Conservation (phyloP, 92 coral and sea anemone species). For the Parazoanthus atlanticus region DNA sequence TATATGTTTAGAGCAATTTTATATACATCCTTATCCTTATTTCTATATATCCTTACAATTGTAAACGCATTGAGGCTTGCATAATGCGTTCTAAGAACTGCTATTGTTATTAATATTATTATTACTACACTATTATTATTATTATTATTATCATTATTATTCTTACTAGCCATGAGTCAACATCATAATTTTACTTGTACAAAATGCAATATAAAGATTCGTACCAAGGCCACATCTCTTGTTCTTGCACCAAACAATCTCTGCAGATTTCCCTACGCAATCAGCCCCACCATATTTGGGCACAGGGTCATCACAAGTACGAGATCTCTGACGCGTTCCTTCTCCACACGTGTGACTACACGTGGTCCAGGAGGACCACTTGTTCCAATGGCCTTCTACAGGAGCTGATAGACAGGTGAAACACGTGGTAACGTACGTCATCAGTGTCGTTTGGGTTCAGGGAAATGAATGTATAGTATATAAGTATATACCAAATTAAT, state of each 20-base stretch:
- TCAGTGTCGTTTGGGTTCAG: background rate
- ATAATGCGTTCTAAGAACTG: too few relatives aligned
- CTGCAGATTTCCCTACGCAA: constrained; percentile 68
- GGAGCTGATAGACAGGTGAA: constrained; percentile 52
- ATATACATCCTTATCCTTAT: too few relatives aligned
- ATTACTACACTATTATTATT: too few relatives aligned
- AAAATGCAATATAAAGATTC: background rate
- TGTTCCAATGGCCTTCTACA: constrained; percentile 90
- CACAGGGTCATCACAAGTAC: constrained; percentile 85
- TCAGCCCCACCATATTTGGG: constrained; percentile 75
- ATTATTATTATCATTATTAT: background rate
- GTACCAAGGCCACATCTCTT: constrained; percentile 88
- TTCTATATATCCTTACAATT: too few relatives aligned
- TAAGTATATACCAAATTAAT: too few relatives aligned
- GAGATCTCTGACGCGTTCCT: constrained; percentile 71
- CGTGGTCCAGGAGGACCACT: constrained; percentile 91
- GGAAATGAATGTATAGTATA: too few relatives aligned
- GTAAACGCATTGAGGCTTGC: too few relatives aligned
- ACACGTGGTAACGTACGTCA: too few relatives aligned
- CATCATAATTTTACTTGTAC: background rate
- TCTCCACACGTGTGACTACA: constrained; percentile 81
- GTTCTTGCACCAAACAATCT: constrained; percentile 56
- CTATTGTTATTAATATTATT: too few relatives aligned
- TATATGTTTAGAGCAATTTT: too few relatives aligned
- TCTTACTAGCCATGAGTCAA: background rate